phyloP scores from a whole-genome alignment of 1,140 invertebrate genomes.

The Nixonia krombeini region DNA sequence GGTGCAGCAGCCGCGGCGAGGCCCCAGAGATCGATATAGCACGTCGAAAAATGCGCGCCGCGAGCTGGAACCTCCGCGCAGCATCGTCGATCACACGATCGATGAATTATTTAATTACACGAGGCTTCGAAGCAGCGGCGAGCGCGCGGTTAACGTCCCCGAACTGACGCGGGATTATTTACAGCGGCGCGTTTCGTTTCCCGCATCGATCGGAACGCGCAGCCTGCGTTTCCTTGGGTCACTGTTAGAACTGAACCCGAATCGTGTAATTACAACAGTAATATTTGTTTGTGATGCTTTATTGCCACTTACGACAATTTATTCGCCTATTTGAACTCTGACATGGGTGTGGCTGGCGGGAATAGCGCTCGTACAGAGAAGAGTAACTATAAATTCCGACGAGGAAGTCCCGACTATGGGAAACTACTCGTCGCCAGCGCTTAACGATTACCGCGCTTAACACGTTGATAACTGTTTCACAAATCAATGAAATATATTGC shows the following conservation, averaged over 20 bases:
- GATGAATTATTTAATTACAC: slow-evolving; percentile 27
- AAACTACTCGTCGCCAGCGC: slow-evolving; percentile 47
- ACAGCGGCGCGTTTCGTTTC: slow-evolving; percentile 1
- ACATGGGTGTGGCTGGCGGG: slow-evolving; percentile 51
- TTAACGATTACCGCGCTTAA: slow-evolving; percentile 24
- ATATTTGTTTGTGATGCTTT: slow-evolving; percentile 54
- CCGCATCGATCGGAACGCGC: slow-evolving; percentile 2
- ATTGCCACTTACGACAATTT: slow-evolving; percentile 50
- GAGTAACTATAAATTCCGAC: slow-evolving; percentile 37
- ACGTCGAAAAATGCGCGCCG: neutral
- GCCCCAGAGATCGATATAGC: too few species aligned
- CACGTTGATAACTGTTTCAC: neutral
- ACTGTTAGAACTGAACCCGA: slow-evolving; percentile 30
- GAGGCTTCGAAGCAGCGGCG: slow-evolving; percentile 4
- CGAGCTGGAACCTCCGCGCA: too few species aligned
- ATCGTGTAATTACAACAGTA: slow-evolving; percentile 52
- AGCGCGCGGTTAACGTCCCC: neutral
- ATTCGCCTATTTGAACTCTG: slow-evolving; percentile 55
- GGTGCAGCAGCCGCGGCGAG: too few species aligned
- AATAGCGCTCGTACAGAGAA: slow-evolving; percentile 13
- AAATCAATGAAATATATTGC: neutral
- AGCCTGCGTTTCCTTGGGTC: slow-evolving; percentile 12
- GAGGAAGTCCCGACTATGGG: slow-evolving; percentile 39
- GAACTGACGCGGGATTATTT: neutral
- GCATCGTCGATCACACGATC: too few species aligned